These are phyloP conservation scores for Pardalotus punctatus DNA, from an alignment of 2,113 vertebrate species.

Conservation along the genomic window DNA sequence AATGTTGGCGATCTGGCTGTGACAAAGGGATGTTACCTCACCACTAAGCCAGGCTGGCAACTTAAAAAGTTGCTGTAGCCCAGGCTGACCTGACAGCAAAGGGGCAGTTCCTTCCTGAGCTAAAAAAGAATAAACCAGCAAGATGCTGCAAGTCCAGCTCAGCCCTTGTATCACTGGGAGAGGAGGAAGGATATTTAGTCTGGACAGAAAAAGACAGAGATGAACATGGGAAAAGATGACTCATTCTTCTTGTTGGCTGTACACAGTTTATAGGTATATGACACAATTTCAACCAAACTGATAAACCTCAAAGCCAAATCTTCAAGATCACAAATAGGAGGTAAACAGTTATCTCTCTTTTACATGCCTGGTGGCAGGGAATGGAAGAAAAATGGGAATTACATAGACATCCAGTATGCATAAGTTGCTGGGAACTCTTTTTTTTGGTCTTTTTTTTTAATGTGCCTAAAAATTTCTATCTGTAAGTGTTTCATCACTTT, in stretches of 20 bases:
- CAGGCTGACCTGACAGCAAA: neutral
- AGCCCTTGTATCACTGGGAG: neutral
- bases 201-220: neutral
- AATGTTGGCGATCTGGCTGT: neutral
- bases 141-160: neutral
- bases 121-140: neutral
- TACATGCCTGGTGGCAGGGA: neutral
- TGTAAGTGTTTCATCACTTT: neutral
- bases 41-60: neutral
- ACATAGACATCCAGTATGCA: neutral
- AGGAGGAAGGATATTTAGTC: neutral
- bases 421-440: neutral
- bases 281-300: neutral
- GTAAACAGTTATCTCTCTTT: neutral
- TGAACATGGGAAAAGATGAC: neutral
- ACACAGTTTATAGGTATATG: neutral
- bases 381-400: neutral
- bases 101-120: neutral
- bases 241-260: neutral
- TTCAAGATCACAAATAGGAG: neutral
- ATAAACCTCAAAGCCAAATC: neutral
- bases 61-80: neutral
- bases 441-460: neutral
- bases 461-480: neutral
- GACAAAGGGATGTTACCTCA: neutral